Percentiles rank a stretch among this genome's conserved stretches.
phyloP scores from a whole-genome alignment of 1,140 invertebrate genomes.

The Trichonephila inaurata region DNA sequence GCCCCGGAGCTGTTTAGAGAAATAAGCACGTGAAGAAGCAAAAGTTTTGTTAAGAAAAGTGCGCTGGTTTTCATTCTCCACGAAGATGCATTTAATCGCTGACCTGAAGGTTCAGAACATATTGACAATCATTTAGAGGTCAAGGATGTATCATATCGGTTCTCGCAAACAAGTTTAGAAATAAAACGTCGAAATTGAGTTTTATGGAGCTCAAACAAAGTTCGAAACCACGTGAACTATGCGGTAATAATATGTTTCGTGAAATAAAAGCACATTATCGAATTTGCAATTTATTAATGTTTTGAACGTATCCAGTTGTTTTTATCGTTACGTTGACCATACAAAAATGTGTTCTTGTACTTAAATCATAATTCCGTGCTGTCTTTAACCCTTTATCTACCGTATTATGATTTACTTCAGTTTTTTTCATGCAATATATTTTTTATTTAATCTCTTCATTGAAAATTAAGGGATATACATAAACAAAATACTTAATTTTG shows the following conservation, averaged over 20 bases:
- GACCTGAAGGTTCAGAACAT: constrained; percentile 53
- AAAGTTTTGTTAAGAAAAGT: constrained; percentile 19
- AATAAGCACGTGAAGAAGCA: neutral
- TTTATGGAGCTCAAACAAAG: neutral
- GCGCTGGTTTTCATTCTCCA: constrained; percentile 9
- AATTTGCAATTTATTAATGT: neutral
- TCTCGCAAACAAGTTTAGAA: constrained; percentile 12
- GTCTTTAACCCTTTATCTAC: no score
- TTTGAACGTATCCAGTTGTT: neutral
- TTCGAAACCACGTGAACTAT: constrained; percentile 9
- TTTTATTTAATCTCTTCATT: no score
- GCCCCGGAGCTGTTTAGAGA: constrained; percentile 14
- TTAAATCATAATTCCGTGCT: no score
- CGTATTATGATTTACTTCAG: no score
- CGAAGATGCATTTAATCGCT: constrained; percentile 46
- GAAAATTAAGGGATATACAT: no score
- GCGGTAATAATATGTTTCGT: neutral
- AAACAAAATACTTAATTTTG: no score
- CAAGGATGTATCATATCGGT: constrained; percentile 30
- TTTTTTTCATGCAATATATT: no score
- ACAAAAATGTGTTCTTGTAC: no score
- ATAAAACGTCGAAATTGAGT: neutral
- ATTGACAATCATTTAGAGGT: constrained; percentile 62
- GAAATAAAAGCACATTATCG: neutral
- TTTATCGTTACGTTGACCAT: no score